Base-by-base conservation (phyloP, 2,797 vertebrate species). In the Protosalanx chinensis region DNA sequence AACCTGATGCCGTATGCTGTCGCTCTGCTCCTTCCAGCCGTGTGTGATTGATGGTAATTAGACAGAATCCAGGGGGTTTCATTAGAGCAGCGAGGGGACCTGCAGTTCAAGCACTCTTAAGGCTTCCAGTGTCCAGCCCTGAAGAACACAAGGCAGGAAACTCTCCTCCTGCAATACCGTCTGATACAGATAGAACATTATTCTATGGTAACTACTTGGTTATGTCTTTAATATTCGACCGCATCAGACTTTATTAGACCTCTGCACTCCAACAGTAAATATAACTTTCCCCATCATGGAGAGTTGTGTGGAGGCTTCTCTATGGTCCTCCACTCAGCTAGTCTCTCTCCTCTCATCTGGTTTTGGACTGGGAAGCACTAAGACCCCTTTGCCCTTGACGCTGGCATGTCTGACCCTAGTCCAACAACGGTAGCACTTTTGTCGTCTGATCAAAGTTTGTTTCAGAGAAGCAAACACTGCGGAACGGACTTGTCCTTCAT, bases 1-100 rank as follows among this genome's bases (percentile, higher is more conserved):
- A 16, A 4, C 30, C 53, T 67, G 32, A 32, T 64, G 20, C 8
- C 33, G 56, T 20, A 63, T 67, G 70, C 86, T 84, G 87, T 86
- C 85, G 83, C 78, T 79, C 78, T 84, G 71, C 86, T 85, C 67
- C 72, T 84, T 85, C 85, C 87, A 88, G 87, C 84, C 87, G 77
- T 1, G 73, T n/a, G 67, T 82, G 78, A 88, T 75, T 86, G 80
- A 79, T 81, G 84, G 75, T 85, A 87, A 88, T 87, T 89, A 83
- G 32, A 18, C 37, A 41, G 37, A 62, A 58, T 53, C 67, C 68
- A 51, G 53, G n/a, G 64, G n/a, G 64, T 12, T 27, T 79, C 46
- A 56, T 69, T 75, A 68, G 76, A 80, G 72, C 60, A 18, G 13
- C 67, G 75, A 51, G 41, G 67, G 58, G n/a, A 27, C 64, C 57